Percentiles rank a stretch among this genome's conserved stretches.
phyloP scores from a whole-genome alignment of 2,797 vertebrate species.

The Meriones psammophilus region DNA sequence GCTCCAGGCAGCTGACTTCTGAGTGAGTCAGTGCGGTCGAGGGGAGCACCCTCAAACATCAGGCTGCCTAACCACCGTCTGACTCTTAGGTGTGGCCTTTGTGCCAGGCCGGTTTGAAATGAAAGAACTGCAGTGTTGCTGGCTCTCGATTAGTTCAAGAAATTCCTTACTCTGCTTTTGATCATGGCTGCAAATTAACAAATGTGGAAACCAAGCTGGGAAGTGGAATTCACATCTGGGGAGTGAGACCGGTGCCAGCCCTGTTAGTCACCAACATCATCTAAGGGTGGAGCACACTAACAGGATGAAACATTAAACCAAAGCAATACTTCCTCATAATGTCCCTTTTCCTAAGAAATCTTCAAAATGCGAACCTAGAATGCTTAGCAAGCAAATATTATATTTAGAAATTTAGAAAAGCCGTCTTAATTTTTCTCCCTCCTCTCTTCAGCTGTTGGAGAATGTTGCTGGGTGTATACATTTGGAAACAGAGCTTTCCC shows the following conservation, averaged over 20 bases:
- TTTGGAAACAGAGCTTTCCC: conserved; percentile 30
- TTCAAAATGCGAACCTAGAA: conserved; percentile 32
- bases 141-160: conserved; percentile 14
- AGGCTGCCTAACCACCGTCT: background rate
- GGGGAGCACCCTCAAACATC: background rate
- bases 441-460: background rate
- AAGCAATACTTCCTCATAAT: conserved; percentile 73
- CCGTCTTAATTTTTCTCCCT: background rate
- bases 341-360: conserved; percentile 54
- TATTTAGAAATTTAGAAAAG: conserved; percentile 55
- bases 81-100: conserved; percentile 3
- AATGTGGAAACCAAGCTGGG: conserved; percentile 16
- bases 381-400: conserved; percentile 23
- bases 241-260: conserved; percentile 36
- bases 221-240: conserved; percentile 68
- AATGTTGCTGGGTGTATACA: background rate
- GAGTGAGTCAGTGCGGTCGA: conserved; percentile 72
- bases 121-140: background rate
- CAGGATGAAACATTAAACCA: conserved; percentile 73
- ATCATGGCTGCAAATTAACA: conserved; percentile 34
- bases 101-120: background rate
- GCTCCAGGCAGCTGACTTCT: conserved; percentile 63
- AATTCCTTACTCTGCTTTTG: conserved; percentile 53
- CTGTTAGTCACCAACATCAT: conserved; percentile 74
- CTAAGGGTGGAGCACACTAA: conserved; percentile 70